Evolutionary conservation across 2,888 invertebrate genomes (phyloP).

Genomic region (Agonopterix arenella): DNA sequence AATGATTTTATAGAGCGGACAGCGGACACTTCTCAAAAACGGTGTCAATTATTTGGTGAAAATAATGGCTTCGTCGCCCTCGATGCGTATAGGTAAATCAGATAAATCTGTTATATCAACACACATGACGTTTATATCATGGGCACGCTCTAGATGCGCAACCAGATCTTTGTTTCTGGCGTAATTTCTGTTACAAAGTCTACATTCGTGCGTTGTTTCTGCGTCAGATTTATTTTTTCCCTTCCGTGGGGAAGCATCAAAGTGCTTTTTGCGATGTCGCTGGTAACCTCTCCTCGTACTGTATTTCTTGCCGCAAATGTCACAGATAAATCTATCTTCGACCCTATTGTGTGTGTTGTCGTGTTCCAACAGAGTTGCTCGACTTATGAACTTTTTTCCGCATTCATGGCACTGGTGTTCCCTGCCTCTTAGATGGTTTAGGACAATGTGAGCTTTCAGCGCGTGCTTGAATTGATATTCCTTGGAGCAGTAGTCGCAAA

Average conservation of each 20-base stretch:
- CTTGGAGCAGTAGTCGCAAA: slow-evolving; percentile 40
- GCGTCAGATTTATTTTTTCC: too few relatives aligned
- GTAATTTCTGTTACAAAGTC: too few relatives aligned
- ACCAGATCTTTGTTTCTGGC: too few relatives aligned
- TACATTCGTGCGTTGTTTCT: too few relatives aligned
- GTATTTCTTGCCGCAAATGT: slow-evolving; percentile 28
- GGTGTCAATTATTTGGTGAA: too few relatives aligned
- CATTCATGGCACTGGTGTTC: slow-evolving; percentile 36
- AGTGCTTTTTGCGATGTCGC: slow-evolving; percentile 30
- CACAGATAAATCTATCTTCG: slow-evolving; percentile 32
- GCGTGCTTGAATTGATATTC: slow-evolving; percentile 23
- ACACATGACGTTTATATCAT: too few relatives aligned
- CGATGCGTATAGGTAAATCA: too few relatives aligned
- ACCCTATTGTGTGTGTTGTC: slow-evolving; percentile 31
- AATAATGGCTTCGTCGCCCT: too few relatives aligned
- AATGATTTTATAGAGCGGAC: too few relatives aligned
- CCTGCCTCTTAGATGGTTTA: slow-evolving; percentile 21
- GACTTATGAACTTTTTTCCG: slow-evolving; percentile 33
- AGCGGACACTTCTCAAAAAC: too few relatives aligned
- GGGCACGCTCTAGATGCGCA: too few relatives aligned
- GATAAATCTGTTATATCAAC: too few relatives aligned
- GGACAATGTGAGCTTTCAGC: slow-evolving; percentile 28
- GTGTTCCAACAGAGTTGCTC: slow-evolving; percentile 33
- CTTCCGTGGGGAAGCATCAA: neutral
- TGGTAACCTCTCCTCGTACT: slow-evolving; percentile 35